A percentile compares a stretch with the other conserved stretches of the same genome.
Evolutionary conservation across 2,113 vertebrate genomes (phyloP).

Genomic region (western clawed frog (Xenopus tropicalis)): DNA sequence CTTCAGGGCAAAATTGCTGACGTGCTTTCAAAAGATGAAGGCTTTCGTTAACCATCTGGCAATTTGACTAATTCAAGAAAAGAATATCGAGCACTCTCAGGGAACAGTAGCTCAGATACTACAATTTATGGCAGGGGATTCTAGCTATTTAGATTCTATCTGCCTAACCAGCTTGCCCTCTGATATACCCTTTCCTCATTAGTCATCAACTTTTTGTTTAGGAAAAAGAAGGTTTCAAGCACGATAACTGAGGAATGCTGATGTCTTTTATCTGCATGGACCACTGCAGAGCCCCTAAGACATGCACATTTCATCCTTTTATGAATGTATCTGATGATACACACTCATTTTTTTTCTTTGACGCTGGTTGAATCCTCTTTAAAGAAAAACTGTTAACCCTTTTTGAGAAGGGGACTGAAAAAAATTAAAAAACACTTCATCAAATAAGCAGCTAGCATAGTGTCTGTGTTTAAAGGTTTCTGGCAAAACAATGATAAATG

Average conservation of each 20-base stretch:
- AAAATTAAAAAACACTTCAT: too few relatives aligned
- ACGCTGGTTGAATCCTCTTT: slow-evolving; percentile 10
- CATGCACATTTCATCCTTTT: slow-evolving; percentile 72
- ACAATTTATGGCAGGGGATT: slow-evolving; percentile 43
- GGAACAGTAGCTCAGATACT: slow-evolving; percentile 46
- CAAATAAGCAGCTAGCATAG: too few relatives aligned
- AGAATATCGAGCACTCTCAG: slow-evolving; percentile 18
- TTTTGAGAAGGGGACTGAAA: background rate
- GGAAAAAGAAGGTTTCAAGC: slow-evolving; percentile 58
- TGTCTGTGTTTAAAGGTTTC: too few relatives aligned
- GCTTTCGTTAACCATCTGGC: slow-evolving; percentile 27
- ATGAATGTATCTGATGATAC: slow-evolving; percentile 63
- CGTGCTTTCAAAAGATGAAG: slow-evolving; percentile 8
- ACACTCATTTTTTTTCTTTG: slow-evolving; percentile 44
- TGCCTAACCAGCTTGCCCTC: slow-evolving; percentile 63
- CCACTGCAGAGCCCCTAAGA: slow-evolving; percentile 70
- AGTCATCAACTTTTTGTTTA: slow-evolving; percentile 54
- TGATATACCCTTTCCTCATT: slow-evolving; percentile 60
- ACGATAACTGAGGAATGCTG: slow-evolving; percentile 47
- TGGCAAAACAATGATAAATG: too few relatives aligned
- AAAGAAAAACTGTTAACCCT: slow-evolving; percentile 4
- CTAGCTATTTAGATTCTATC: slow-evolving; percentile 53
- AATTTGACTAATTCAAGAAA: slow-evolving; percentile 11
- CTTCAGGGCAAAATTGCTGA: slow-evolving; percentile 20
- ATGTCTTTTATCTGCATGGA: slow-evolving; percentile 43